phyloP scores from a whole-genome alignment of 92 coral and sea anemone genomes.

The Plumapathes pennacea region DNA sequence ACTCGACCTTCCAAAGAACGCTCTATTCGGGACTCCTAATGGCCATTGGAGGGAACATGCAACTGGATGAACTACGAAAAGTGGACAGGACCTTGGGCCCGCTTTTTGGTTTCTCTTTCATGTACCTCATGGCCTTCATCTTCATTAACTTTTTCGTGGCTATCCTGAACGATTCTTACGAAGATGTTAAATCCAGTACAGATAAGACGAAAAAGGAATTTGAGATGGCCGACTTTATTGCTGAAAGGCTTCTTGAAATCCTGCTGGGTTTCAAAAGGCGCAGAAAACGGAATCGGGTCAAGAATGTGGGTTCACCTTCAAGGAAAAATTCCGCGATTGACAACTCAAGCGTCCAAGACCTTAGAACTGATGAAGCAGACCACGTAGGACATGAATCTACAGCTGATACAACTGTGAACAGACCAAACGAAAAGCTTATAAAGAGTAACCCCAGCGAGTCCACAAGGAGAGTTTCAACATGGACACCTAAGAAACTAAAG shows the following conservation, averaged over 20 bases:
- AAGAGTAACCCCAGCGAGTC: too few relatives aligned
- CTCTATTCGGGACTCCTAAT: conserved; percentile 49
- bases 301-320: too few relatives aligned
- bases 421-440: too few relatives aligned
- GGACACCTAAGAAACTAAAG: too few relatives aligned
- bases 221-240: conserved; percentile 50
- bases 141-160: conserved; percentile 55
- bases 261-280: too few relatives aligned
- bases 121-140: conserved; percentile 29
- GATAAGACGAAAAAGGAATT: conserved; percentile 29
- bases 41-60: conserved; percentile 55
- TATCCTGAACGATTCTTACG: conserved; percentile 45
- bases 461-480: too few relatives aligned
- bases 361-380: too few relatives aligned
- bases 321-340: too few relatives aligned
- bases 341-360: too few relatives aligned
- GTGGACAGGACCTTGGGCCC: conserved; percentile 53
- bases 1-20: conserved; percentile 41
- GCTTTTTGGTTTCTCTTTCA: conserved; percentile 28
- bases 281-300: too few relatives aligned
- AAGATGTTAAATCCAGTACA: conserved; percentile 28
- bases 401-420: too few relatives aligned
- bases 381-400: too few relatives aligned
- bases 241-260: conserved; percentile 33
- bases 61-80: conserved; percentile 28